These are phyloP conservation scores for Psilopogon haemacephalus DNA, from an alignment of 2,113 vertebrate genomes.

Conservation along the genomic window DNA sequence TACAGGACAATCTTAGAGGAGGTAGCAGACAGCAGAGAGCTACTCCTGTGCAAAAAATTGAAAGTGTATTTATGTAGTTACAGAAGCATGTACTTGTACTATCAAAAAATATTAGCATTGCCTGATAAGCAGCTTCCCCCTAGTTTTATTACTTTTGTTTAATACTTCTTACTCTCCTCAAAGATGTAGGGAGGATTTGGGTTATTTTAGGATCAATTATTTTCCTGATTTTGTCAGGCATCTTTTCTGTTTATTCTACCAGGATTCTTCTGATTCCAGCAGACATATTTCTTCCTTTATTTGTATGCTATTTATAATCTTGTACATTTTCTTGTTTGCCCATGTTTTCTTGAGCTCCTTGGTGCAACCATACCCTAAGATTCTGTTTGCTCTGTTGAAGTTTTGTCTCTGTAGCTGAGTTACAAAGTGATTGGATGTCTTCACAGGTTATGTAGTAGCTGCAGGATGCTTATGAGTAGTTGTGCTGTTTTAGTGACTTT, in stretches of 20 bases:
- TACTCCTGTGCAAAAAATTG: neutral
- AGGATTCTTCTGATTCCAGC: neutral
- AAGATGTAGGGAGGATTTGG: neutral
- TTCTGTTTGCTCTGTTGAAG: neutral
- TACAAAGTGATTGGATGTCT: neutral
- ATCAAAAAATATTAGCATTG: neutral
- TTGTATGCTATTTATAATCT: neutral
- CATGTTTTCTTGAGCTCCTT: neutral
- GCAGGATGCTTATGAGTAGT: neutral
- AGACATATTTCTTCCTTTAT: neutral
- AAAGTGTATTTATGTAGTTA: neutral
- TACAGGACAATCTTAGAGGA: neutral
- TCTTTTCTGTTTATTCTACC: neutral
- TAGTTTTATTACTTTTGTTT: neutral
- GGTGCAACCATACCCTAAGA: neutral
- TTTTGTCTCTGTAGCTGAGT: neutral
- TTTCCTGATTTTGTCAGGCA: neutral
- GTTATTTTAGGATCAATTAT: neutral
- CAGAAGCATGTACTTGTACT: neutral
- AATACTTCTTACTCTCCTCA: neutral
- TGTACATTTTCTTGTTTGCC: neutral
- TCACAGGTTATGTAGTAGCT: neutral
- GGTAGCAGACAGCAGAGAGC: neutral
- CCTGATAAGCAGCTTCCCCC: neutral
- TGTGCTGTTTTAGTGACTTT: neutral